Conservation (phyloP, 1,140 invertebrate genomes). For the Drosophila obscura region DNA sequence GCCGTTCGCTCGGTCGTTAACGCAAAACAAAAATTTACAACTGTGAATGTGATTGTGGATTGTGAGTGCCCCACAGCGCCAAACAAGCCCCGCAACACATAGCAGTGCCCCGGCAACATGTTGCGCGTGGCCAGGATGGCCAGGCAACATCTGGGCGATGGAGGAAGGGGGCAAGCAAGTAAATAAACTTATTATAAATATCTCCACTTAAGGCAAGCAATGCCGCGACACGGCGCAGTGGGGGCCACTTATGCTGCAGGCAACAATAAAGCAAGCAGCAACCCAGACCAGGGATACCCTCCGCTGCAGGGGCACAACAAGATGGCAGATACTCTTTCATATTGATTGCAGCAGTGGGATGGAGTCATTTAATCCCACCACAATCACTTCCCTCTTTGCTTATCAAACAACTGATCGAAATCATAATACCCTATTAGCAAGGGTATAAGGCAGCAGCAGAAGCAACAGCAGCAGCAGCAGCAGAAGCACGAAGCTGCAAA, state of each 20-base stretch:
- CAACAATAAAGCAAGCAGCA: constrained; percentile 20
- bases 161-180: constrained; percentile 50
- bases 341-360: no score
- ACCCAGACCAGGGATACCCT: no score
- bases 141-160: constrained; percentile 40
- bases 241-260: constrained; percentile 69
- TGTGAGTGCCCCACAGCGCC: constrained; percentile 64
- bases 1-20: constrained; percentile 62
- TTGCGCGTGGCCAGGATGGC: constrained; percentile 47
- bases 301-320: no score
- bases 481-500: constrained; percentile 56
- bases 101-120: constrained; percentile 57
- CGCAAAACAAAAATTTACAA: constrained; percentile 81
- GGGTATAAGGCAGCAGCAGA: not conserved
- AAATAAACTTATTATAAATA: constrained; percentile 83
- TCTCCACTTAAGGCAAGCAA: constrained; percentile 72
- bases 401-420: no score
- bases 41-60: constrained; percentile 79
- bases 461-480: constrained; percentile 34
- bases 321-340: no score
- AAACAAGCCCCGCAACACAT: constrained; percentile 65
- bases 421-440: no score
- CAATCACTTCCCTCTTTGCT: no score
- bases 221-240: constrained; percentile 58
- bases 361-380: no score